Percentiles rank a stretch among this genome's conserved stretches.
These are phyloP conservation scores for Teleogryllus occipitalis DNA, from an alignment of 1,140 invertebrate species.

Conservation along the genomic window DNA sequence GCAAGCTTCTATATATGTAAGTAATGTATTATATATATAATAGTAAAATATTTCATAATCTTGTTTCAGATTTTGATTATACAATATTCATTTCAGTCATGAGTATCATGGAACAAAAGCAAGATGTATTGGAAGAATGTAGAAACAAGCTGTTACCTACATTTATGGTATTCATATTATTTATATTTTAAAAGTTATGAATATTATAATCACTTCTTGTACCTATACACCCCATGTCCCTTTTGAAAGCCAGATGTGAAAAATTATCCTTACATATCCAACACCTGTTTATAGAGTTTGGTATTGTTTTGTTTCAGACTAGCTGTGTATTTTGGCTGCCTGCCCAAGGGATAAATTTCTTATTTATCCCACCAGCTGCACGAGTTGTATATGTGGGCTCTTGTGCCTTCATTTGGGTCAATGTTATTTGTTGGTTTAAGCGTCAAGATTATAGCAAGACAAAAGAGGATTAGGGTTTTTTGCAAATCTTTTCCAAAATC, in stretches of 20 bases:
- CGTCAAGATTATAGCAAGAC: slow-evolving; percentile 29
- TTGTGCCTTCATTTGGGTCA: slow-evolving; percentile 66
- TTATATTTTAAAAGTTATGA: background rate
- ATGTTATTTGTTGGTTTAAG: slow-evolving; percentile 68
- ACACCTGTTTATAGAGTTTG: background rate
- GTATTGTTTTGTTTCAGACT: slow-evolving; percentile 32
- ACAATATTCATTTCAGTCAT: slow-evolving; percentile 46
- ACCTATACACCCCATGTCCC: background rate
- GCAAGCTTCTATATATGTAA: slow-evolving; percentile 61
- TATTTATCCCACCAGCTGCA: slow-evolving; percentile 53
- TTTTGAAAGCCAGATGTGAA: background rate
- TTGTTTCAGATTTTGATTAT: background rate
- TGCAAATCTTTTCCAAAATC: too few relatives aligned
- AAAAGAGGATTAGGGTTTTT: too few relatives aligned
- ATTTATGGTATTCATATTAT: slow-evolving; percentile 42
- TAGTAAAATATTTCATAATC: background rate
- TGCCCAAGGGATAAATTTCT: slow-evolving; percentile 65
- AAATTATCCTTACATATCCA: background rate
- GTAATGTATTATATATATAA: slow-evolving; percentile 28
- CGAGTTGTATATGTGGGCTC: slow-evolving; percentile 63
- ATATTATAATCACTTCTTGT: background rate
- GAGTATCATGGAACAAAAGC: slow-evolving; percentile 59
- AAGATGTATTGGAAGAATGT: slow-evolving; percentile 58
- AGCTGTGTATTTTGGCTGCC: slow-evolving; percentile 74
- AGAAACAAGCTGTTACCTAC: slow-evolving; percentile 62